These are phyloP conservation scores for Petrosia ficiformis DNA, from an alignment of 37 sponge, comb jelly and placozoan genomes.

Conservation along the genomic window DNA sequence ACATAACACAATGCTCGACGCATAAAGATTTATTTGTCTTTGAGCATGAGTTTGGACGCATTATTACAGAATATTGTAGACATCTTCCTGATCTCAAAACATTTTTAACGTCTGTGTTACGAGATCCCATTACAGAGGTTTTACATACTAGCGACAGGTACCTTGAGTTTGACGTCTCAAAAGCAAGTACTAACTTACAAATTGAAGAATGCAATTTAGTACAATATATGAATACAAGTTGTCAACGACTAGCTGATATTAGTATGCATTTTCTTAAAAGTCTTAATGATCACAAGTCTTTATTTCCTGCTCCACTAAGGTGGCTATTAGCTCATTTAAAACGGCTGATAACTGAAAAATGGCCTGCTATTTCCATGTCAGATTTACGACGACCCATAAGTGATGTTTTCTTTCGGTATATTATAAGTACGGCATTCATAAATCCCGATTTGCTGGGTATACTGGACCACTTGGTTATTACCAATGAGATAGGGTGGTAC, in stretches of 20 bases:
- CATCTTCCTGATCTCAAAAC: slow-evolving; percentile 31
- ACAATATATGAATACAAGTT: slow-evolving; percentile 5
- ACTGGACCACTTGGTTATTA: slow-evolving; percentile 9
- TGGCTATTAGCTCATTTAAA: slow-evolving; percentile 41
- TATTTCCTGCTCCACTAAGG: slow-evolving; percentile 37
- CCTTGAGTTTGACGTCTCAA: slow-evolving; percentile 54
- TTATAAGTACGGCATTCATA: slow-evolving; percentile 54
- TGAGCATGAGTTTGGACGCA: slow-evolving; percentile 36
- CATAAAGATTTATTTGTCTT: slow-evolving; percentile 42
- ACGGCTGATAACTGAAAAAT: slow-evolving; percentile 29
- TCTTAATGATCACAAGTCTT: neutral
- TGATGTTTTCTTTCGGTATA: slow-evolving; percentile 37
- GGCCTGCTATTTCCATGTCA: slow-evolving; percentile 20
- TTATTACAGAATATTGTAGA: slow-evolving; percentile 32
- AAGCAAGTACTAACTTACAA: slow-evolving; percentile 40
- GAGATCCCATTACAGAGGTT: slow-evolving; percentile 23
- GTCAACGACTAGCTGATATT: slow-evolving; percentile 17
- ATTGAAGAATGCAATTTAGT: neutral
- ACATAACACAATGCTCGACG: slow-evolving; percentile 11
- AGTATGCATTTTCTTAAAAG: slow-evolving; percentile 28
- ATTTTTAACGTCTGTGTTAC: slow-evolving; percentile 24
- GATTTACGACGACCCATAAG: slow-evolving; percentile 34
- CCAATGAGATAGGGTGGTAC: slow-evolving; percentile 31
- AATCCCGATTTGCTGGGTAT: slow-evolving; percentile 67
- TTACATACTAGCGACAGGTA: slow-evolving; percentile 16